Conservation (phyloP, 2,797 vertebrate genomes). For the Eulemur rubriventer region DNA sequence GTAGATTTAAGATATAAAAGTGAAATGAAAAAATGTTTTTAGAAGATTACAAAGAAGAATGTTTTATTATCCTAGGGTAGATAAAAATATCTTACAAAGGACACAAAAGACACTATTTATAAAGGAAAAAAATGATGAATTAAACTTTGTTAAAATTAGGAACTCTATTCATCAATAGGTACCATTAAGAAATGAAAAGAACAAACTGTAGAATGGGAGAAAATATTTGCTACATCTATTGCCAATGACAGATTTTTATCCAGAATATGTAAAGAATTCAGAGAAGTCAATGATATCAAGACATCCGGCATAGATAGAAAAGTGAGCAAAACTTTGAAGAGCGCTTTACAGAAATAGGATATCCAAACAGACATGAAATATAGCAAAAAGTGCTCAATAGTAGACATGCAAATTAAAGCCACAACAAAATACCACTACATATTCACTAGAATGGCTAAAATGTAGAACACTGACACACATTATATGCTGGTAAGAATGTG, state of each 20-base stretch:
- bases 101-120: background rate
- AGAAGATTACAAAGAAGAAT: background rate
- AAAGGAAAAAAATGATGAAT: background rate
- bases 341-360: background rate
- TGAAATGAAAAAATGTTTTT: background rate
- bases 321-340: background rate
- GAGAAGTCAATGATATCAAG: background rate
- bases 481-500: background rate
- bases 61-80: background rate
- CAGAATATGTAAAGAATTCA: conserved; percentile 1
- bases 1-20: background rate
- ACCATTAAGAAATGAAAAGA: background rate
- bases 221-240: background rate
- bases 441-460: background rate
- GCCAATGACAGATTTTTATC: background rate
- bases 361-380: background rate
- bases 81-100: background rate
- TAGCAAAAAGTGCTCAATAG: background rate
- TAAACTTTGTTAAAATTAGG: background rate
- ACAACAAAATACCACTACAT: background rate
- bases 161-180: background rate
- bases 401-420: background rate
- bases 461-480: background rate
- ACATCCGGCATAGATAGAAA: background rate
- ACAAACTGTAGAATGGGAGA: background rate